These are phyloP conservation scores for Ophiodon elongatus DNA, from an alignment of 2,113 vertebrate species.

Conservation along the genomic window DNA sequence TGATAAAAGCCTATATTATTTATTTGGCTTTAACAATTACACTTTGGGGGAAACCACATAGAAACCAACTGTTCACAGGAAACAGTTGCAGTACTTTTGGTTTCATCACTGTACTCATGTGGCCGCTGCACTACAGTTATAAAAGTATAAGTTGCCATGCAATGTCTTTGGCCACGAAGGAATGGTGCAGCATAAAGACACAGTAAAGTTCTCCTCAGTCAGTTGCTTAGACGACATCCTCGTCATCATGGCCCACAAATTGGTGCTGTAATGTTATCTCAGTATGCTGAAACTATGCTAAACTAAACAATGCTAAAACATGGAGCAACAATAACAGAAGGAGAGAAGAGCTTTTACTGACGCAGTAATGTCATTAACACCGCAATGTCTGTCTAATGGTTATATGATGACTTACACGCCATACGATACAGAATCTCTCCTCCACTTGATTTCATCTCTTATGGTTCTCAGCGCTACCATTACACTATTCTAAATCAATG, in stretches of 20 bases:
- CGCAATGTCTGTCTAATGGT: background rate
- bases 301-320: background rate
- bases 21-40: too few species aligned
- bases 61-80: background rate
- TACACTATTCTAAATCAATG: background rate
- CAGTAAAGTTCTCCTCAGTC: background rate
- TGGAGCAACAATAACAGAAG: background rate
- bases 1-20: too few species aligned
- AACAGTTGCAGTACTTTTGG: background rate
- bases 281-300: too few species aligned
- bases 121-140: background rate
- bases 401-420: background rate
- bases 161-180: too few species aligned
- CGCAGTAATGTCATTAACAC: background rate
- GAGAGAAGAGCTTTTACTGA: background rate
- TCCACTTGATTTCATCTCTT: constrained; percentile 5
- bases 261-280: background rate
- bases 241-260: background rate
- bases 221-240: background rate
- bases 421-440: background rate
- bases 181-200: too few species aligned
- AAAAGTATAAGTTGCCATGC: too few species aligned
- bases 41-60: too few species aligned
- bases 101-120: background rate
- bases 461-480: background rate